A percentile compares a stretch with the other conserved stretches of the same genome.
Conservation (phyloP, 2,888 invertebrate species). For the Sminthurides aquaticus region DNA sequence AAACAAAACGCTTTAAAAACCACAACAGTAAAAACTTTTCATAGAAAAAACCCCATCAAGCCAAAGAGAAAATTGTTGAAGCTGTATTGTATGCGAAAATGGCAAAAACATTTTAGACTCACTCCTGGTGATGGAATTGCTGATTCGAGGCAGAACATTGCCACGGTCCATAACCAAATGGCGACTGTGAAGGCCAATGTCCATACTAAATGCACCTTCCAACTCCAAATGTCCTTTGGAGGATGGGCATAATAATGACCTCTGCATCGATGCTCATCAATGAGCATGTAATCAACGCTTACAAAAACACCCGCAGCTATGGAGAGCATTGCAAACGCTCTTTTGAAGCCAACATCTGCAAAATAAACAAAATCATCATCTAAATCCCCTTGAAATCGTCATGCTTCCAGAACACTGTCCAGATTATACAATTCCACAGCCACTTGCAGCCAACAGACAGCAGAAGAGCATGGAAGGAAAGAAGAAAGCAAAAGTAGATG, state of each 20-base stretch:
- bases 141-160: conserved; percentile 34
- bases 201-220: conserved; percentile 55
- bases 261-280: conserved; percentile 57
- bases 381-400: no score
- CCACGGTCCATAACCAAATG: conserved; percentile 37
- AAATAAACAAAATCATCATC: conserved; percentile 3
- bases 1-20: no score
- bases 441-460: no score
- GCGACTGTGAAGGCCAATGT: conserved; percentile 49
- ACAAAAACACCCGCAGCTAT: conserved; percentile 50
- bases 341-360: conserved; percentile 30
- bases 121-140: conserved; percentile 21
- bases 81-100: no score
- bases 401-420: no score
- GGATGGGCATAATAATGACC: conserved; percentile 49
- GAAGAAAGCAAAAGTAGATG: no score
- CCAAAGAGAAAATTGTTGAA: no score
- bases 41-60: no score
- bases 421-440: no score
- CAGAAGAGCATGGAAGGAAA: no score
- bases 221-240: conserved; percentile 49
- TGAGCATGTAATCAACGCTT: conserved; percentile 56
- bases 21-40: no score
- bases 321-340: conserved; percentile 28
- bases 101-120: no score